A percentile compares a stretch with the other conserved stretches of the same genome.
phyloP scores from a whole-genome alignment of 2,888 invertebrate species.

The Anarsia innoxiella region DNA sequence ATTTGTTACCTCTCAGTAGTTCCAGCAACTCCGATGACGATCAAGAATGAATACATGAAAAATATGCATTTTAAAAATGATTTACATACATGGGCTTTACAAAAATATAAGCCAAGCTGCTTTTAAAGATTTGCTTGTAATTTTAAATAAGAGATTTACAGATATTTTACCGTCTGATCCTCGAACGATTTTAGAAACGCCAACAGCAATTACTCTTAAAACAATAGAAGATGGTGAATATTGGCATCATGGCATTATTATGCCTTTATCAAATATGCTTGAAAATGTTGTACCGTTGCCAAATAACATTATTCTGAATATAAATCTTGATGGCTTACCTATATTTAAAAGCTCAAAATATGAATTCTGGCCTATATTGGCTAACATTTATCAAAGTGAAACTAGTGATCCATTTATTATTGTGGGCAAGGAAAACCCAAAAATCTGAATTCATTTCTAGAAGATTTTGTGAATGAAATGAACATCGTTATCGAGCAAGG shows the following conservation, averaged over 20 bases:
- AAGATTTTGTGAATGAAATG: constrained; percentile 12
- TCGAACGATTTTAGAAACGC: constrained; percentile 1
- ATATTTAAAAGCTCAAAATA: constrained; percentile 3
- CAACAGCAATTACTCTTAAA: constrained; percentile 3
- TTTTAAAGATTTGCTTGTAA: constrained; percentile 7
- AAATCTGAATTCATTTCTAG: constrained; percentile 7
- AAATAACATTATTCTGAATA: background rate
- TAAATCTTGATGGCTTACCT: constrained; percentile 5
- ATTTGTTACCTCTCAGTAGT: background rate
- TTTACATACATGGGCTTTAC: constrained; percentile 5
- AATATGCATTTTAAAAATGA: constrained; percentile 6
- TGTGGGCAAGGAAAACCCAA: constrained; percentile 11
- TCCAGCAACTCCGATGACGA: constrained; percentile 8
- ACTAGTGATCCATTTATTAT: constrained; percentile 8
- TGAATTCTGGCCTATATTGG: constrained; percentile 14
- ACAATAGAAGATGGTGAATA: constrained; percentile 4
- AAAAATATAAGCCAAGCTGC: constrained; percentile 3
- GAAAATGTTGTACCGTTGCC: constrained; percentile 1
- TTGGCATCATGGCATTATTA: constrained; percentile 1
- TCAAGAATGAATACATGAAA: constrained; percentile 8
- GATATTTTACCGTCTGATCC: constrained; percentile 5
- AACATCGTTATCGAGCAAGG: constrained; percentile 7
- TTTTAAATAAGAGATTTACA: constrained; percentile 4
- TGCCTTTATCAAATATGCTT: constrained; percentile 3
- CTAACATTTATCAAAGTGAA: constrained; percentile 8